These are phyloP conservation scores for Gonocerus acuteangulatus DNA, from an alignment of 2,888 invertebrate species.

Conservation along the genomic window DNA sequence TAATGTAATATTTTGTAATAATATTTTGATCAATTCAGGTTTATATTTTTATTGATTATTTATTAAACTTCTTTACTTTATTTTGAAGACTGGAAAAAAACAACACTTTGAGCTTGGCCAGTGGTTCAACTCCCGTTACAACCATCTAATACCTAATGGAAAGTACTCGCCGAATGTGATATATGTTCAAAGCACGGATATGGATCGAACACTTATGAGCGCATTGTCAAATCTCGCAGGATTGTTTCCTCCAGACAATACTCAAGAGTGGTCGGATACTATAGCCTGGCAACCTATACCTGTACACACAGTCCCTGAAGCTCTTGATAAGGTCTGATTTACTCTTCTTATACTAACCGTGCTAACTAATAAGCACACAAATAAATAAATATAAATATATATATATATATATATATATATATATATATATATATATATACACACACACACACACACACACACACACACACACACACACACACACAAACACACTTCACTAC, in stretches of 20 bases:
- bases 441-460: too few species aligned
- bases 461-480: too few species aligned
- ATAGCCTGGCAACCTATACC: slow-evolving; percentile 73
- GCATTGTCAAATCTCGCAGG: slow-evolving; percentile 62
- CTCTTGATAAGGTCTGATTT: slow-evolving; percentile 52
- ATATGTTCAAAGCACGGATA: slow-evolving; percentile 62
- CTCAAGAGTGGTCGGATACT: slow-evolving; percentile 48
- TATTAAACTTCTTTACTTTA: background rate
- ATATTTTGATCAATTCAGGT: background rate
- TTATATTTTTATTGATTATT: background rate
- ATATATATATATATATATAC: too few species aligned
- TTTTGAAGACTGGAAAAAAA: slow-evolving; percentile 53
- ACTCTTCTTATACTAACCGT: background rate
- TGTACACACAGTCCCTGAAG: slow-evolving; percentile 57
- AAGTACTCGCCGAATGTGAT: slow-evolving; percentile 41
- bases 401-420: too few species aligned
- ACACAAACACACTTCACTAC: too few species aligned
- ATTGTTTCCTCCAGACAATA: slow-evolving; percentile 56
- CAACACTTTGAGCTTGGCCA: slow-evolving; percentile 58
- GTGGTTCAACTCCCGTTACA: slow-evolving; percentile 57
- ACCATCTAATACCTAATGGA: slow-evolving; percentile 37
- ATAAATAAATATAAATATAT: too few species aligned
- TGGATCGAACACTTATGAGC: slow-evolving; percentile 67
- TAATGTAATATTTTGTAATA: slow-evolving; percentile 51
- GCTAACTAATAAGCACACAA: too few species aligned